Base-by-base conservation (phyloP, 2,797 vertebrate genomes). In the Melanotaenia parkinsoni region DNA sequence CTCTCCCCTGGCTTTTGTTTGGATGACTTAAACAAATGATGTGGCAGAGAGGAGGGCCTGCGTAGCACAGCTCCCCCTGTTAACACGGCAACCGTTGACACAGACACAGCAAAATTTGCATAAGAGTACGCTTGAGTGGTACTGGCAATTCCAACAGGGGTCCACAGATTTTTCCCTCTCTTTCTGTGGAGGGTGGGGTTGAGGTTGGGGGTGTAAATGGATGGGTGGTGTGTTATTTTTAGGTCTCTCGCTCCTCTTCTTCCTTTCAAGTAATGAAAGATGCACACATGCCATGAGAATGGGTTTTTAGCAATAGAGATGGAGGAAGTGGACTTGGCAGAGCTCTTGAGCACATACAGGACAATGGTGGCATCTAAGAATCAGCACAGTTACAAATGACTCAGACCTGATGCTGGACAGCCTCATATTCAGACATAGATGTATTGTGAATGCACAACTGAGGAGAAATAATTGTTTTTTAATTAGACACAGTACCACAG, bases 21-120 rank as follows among this genome's bases (percentile, higher is more conserved):
- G 94, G 95, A 95, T 94, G 95, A 95, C 95, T 96, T 95, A 95
- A 96, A 96, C 95, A 95, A 96, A 96, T 94, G 94, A 95, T 95
- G 95, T 95, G 93, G 92, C 95, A 93, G 90, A 89, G 84, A 87
- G 93, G 86, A 91, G 89, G 88, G 89, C 89, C 86, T n/a, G 81
- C 65, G 85, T 90, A 86, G 85, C 89, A 69, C 80, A 40, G 86
- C 89, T 81, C 86, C 82, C 85, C 89, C 95, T 95, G 95, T 96
- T 96, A 93, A 93, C 94, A 95, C 92, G 79, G 92, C 92, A 95
- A 95, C 94, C 93, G 92, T 94, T 95, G 94, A 95, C 94, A 94
- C 90, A 75, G 88, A 90, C 87, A 91, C 93, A 83, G 76, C 86
- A 77, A 76, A 73, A 95, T 96, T 95, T 95, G 94, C 95, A 96